Conservation (phyloP, 2,888 invertebrate genomes). For the Fabriciana adippe region DNA sequence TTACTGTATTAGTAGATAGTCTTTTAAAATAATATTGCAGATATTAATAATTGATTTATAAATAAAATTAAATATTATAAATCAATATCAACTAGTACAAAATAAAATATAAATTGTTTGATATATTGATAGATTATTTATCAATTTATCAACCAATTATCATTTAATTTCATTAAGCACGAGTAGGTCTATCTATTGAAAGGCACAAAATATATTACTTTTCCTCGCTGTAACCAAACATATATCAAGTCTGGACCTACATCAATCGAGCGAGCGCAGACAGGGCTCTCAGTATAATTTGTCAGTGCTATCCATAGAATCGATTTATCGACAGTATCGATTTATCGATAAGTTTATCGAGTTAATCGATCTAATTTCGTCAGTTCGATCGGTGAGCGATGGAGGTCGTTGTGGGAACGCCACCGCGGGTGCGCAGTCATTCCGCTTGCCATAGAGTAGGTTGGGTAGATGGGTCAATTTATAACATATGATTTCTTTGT, state of each 20-base stretch:
- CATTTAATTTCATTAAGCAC: constrained; percentile 24
- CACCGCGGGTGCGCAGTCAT: constrained; percentile 75
- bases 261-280: constrained; percentile 49
- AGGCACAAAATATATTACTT: no score
- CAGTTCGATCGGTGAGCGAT: constrained; percentile 74
- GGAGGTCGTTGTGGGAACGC: constrained; percentile 77
- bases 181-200: neutral
- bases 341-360: constrained; percentile 74
- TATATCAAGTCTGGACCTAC: constrained; percentile 20
- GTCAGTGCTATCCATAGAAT: constrained; percentile 74
- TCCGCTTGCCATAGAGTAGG: constrained; percentile 54
- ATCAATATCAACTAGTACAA: neutral
- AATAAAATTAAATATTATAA: no score
- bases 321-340: constrained; percentile 69
- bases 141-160: constrained; percentile 19
- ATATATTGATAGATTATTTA: neutral
- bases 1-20: no score
- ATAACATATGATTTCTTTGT: neutral
- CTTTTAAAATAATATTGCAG: no score
- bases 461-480: constrained; percentile 17
- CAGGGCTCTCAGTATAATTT: constrained; percentile 74
- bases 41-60: no score
- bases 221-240: neutral
- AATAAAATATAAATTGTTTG: neutral
- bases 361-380: constrained; percentile 81